Conservation (phyloP, 2,113 vertebrate species). For the Gallinago jamesoni region DNA sequence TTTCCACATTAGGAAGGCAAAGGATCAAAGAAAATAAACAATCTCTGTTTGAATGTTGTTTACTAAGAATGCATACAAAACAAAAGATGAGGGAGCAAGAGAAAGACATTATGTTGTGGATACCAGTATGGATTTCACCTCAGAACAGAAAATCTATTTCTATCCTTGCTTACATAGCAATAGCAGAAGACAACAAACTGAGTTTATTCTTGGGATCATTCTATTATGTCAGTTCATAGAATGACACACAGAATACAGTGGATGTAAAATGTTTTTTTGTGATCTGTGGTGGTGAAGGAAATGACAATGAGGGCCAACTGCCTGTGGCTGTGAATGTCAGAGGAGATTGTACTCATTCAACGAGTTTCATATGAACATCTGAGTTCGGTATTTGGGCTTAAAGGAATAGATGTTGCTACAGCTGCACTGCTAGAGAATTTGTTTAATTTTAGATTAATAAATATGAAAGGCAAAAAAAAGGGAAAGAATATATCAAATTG, state of each 20-base stretch:
- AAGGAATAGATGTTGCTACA: background rate
- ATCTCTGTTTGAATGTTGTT: background rate
- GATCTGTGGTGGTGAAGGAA: background rate
- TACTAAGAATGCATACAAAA: background rate
- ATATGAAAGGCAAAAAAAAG: background rate
- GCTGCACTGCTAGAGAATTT: background rate
- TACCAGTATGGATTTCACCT: background rate
- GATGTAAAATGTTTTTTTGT: background rate
- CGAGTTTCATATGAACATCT: background rate
- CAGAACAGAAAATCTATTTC: background rate
- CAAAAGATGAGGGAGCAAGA: background rate
- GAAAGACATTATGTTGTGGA: background rate
- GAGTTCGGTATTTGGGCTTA: slow-evolving; percentile 14
- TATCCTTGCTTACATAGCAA: background rate
- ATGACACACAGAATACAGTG: background rate
- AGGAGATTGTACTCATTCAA: background rate
- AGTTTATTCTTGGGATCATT: background rate
- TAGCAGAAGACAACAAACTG: background rate
- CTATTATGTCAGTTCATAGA: background rate
- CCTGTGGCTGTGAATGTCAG: slow-evolving; percentile 32
- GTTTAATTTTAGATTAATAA: background rate
- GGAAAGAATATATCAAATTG: fast-evolving
- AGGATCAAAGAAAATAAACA: background rate
- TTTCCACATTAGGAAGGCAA: background rate
- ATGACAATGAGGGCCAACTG: background rate